A percentile compares a stretch with the other conserved stretches of the same genome.
Conservation (phyloP, 1,140 invertebrate genomes). For the Diachasma alloeum region DNA sequence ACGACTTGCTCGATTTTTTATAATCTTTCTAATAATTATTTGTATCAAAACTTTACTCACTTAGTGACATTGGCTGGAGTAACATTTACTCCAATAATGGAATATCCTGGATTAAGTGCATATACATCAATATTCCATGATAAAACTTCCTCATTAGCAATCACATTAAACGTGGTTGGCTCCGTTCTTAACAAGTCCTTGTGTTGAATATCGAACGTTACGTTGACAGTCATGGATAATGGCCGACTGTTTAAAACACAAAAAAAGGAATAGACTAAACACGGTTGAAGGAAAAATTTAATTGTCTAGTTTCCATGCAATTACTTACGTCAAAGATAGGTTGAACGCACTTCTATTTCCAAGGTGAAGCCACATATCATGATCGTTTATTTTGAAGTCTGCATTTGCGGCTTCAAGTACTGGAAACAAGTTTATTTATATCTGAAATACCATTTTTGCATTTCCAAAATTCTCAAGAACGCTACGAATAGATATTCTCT, state of each 20-base stretch:
- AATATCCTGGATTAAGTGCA: conserved; percentile 68
- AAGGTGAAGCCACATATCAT: conserved; percentile 59
- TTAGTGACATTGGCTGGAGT: conserved; percentile 59
- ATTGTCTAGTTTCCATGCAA: conserved; percentile 7
- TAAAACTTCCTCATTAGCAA: neutral
- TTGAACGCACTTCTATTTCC: conserved; percentile 49
- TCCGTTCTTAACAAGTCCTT: conserved; percentile 45
- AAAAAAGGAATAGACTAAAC: neutral
- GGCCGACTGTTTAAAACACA: neutral
- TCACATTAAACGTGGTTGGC: conserved; percentile 41
- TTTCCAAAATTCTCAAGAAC: neutral
- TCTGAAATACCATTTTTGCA: neutral
- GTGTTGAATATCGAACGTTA: conserved; percentile 49
- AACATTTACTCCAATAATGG: conserved; percentile 66
- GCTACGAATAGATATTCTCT: no score
- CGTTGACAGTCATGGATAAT: neutral
- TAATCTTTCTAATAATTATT: no score
- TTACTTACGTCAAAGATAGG: conserved; percentile 52
- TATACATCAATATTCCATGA: conserved; percentile 66
- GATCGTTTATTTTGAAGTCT: conserved; percentile 44
- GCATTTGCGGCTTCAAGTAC: conserved; percentile 32
- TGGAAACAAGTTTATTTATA: conserved; percentile 29
- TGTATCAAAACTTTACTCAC: conserved; percentile 50
- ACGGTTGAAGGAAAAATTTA: neutral
- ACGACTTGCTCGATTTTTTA: no score